These are phyloP conservation scores for Microctenopoma stevenorrisi DNA, from an alignment of 2,797 vertebrate genomes.

Conservation along the genomic window DNA sequence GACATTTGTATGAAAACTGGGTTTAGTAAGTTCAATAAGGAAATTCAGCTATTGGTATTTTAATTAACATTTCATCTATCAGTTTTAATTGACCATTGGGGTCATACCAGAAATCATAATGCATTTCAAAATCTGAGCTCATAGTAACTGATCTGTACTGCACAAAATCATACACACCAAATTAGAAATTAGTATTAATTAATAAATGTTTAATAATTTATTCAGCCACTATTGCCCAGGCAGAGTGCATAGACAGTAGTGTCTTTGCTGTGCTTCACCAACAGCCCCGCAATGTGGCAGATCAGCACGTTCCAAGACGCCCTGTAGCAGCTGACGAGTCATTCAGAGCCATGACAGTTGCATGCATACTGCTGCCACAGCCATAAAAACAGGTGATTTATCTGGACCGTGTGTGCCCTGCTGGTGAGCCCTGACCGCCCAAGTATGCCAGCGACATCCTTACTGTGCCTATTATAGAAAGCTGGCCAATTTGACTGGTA, in stretches of 20 bases:
- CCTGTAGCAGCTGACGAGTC: constrained; percentile 74
- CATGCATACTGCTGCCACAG: constrained; percentile 62
- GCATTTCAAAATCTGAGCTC: too few species aligned
- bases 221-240: constrained; percentile 1
- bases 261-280: constrained; percentile 46
- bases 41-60: neutral
- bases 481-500: constrained; percentile 54
- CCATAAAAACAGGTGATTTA: constrained; percentile 77
- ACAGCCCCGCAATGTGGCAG: constrained; percentile 55
- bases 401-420: constrained; percentile 67
- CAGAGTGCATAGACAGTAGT: constrained; percentile 17
- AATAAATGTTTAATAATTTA: constrained; percentile 1
- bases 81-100: neutral
- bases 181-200: neutral
- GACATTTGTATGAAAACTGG: neutral
- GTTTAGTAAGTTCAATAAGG: constrained; percentile 1
- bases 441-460: constrained; percentile 67
- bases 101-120: too few species aligned
- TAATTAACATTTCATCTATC: neutral
- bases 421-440: constrained; percentile 63
- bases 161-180: neutral
- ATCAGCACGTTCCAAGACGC: constrained; percentile 51
- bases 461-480: constrained; percentile 61
- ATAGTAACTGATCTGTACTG: neutral
- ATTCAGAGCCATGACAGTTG: constrained; percentile 54